Percentiles rank a stretch among this genome's conserved stretches.
phyloP scores from a whole-genome alignment of 2,113 vertebrate species.

The Lepidothrix coronata region DNA sequence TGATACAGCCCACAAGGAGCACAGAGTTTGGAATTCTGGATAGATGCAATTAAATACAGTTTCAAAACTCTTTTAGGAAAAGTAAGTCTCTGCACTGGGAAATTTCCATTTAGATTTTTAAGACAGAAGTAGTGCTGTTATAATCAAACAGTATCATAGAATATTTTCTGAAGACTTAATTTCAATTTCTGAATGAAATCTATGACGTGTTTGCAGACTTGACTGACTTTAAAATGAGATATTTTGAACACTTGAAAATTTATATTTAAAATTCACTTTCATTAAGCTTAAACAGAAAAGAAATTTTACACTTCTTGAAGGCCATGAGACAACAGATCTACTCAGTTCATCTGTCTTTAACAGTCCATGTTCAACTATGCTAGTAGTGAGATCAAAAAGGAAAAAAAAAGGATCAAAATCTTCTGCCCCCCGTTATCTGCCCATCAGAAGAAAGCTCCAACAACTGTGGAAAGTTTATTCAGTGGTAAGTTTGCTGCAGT shows the following conservation, averaged over 20 bases:
- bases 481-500: neutral
- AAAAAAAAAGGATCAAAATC: neutral
- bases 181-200: neutral
- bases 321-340: neutral
- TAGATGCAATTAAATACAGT: neutral
- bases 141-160: neutral
- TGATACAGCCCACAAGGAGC: neutral
- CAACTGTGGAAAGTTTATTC: neutral
- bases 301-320: neutral
- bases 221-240: neutral
- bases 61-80: neutral
- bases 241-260: neutral
- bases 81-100: neutral
- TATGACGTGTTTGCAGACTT: neutral
- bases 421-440: rapidly evolving
- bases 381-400: neutral
- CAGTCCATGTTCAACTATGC: neutral
- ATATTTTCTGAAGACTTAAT: neutral
- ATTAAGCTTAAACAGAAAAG: neutral
- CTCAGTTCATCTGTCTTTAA: neutral
- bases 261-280: neutral
- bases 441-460: neutral
- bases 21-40: neutral
- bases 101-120: neutral
- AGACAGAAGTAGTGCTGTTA: neutral